Base-by-base conservation (phyloP, 2,888 invertebrate species). In the Maniola hyperantus region DNA sequence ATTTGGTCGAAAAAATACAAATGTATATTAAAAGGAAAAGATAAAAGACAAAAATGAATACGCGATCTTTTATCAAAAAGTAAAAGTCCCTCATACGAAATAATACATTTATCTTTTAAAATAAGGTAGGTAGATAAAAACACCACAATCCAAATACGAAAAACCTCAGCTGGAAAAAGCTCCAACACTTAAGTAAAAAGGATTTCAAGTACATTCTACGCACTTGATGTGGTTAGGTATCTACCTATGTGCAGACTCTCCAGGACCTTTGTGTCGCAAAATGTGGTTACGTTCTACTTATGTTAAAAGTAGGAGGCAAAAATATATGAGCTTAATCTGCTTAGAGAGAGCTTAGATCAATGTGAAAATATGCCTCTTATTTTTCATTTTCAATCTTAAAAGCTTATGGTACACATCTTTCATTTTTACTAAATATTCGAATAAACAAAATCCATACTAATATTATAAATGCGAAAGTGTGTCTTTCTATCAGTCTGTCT, bases 101-200 rank as follows among this genome's bases (percentile, higher is more conserved):
- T 11, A 51, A 51, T 13, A 51, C 11, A 8, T 51, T 50, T 18
- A 51, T 26, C 50, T 26, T 13, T 4, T 20, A 51, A 13, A 51
- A 50, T 50, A 50, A 20, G 20, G 11, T 11, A 20, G 20, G 11
- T 11, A 18, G 48, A 18, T 51, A 18, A 36, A 39, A 18, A 39
- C 18, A n/a, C 39, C 57, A 20, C 39, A 39, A 57, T 18, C 11
- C 39, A 57, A 42, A 39, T 57, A 54, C 54, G 54, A 10, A 6
- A 20, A 42, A 20, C 57, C 57, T 42, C 57, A 57, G 39, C 39
- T 57, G 57, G 20, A 57, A 57, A 39, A 57, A 39, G 42, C 55
- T 57, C 42, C 57, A 57, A 20, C 57, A 57, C 57, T 57, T 42
- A 57, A 57, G 20, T 57, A 42, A 57, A 55, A 57, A 42, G 57